Evolutionary conservation across 1,140 invertebrate species (phyloP), one percentile per base, ranked within the genome.

Genomic region (Bombyx mandarina): DNA sequence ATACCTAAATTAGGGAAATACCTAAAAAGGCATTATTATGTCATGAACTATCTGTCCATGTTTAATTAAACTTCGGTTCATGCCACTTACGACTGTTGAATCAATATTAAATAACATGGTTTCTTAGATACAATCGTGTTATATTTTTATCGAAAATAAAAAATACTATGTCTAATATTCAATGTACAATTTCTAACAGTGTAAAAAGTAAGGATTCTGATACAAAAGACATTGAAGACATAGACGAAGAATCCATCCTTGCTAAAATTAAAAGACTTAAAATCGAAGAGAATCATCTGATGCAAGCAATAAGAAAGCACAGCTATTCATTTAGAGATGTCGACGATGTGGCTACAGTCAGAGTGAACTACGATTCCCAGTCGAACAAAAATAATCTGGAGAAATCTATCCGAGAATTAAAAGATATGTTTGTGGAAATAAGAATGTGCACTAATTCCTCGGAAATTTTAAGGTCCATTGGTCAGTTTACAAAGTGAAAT

Each of bases 211-310:
- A 35, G 42, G 42, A 35, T 51, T 9, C 1, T 51, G 53, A 43
- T n/a, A 54, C 12, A 8, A 44, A 54, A 5, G 53, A 54, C 9
- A 54, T 7, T 45, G 44, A 45, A 6, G 53, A 54, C 26, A 22
- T 8, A 22, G 26, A 45, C 45, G 53, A 46, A 22, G 26, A 12
- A 58, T 63, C 43, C 52, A 52, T 66, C 45, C 42, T 45, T 12
- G 69, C 77, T 22, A 75, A 75, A 60, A 45, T 82, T 56, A 71
- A 74, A 65, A 60, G 79, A 57, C 59, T 84, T 10, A 79, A 76
- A 72, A 79, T 84, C 65, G 74, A 84, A 67, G 75, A 86, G 67
- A 71, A 56, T 63, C 58, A 82, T 43, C 56, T 83, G 9, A 44
- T 56, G 48, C 73, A 65, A 51, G 68, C 50, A 26, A 35, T 51